Evolutionary conservation across 2,888 invertebrate species (phyloP).

Genomic region (Pterobdella sp.): DNA sequence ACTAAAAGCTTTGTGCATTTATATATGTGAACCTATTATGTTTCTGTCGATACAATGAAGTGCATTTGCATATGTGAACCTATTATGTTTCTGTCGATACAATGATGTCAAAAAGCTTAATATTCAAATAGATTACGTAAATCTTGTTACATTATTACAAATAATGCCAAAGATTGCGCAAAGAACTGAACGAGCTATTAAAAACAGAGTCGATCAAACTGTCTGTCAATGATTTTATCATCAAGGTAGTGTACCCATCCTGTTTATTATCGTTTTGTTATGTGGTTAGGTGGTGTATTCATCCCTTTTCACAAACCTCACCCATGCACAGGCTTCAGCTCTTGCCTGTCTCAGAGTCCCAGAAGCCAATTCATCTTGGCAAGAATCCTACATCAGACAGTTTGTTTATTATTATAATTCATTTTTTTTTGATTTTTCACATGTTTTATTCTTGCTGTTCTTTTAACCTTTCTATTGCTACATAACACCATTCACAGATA

Average conservation of each 20-base stretch:
- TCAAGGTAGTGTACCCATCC: conserved; percentile 57
- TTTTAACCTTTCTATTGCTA: neutral
- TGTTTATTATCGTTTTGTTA: too few relatives aligned
- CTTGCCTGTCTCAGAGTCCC: conserved; percentile 81
- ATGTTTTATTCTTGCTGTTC: neutral
- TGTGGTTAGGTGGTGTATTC: too few relatives aligned
- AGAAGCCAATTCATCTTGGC: conserved; percentile 88
- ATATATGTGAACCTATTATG: neutral
- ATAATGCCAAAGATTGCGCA: conserved; percentile 57
- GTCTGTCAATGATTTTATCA: conserved; percentile 88
- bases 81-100: too few relatives aligned
- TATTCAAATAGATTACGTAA: neutral
- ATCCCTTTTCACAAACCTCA: too few relatives aligned
- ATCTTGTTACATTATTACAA: neutral
- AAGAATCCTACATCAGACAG: conserved; percentile 84
- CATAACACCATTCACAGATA: neutral
- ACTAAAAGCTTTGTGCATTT: neutral
- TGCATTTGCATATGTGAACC: neutral
- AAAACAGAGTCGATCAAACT: conserved; percentile 75
- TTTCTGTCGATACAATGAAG: too few relatives aligned
- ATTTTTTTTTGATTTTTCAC: too few relatives aligned
- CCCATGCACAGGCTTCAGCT: conserved; percentile 62
- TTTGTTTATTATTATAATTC: conserved; percentile 52
- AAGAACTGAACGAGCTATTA: conserved; percentile 67
- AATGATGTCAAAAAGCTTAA: neutral